phyloP scores from a whole-genome alignment of 2,888 invertebrate species.

The Coecobrya sp. region DNA sequence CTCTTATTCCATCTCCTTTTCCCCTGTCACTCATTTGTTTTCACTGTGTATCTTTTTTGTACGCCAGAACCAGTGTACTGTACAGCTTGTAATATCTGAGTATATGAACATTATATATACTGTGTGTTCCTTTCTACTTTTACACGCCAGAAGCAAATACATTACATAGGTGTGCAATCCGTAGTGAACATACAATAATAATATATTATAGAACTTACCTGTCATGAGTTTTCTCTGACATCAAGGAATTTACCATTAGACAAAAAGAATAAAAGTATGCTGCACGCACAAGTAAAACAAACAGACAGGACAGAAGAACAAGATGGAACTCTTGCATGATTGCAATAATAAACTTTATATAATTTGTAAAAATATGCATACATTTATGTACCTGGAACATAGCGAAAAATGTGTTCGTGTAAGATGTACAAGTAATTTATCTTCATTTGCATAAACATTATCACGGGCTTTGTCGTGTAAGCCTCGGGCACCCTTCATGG shows the following conservation, averaged over 20 bases:
- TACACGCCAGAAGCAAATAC: background rate
- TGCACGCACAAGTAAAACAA: constrained; percentile 5
- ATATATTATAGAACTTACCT: no score
- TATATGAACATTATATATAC: background rate
- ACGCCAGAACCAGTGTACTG: background rate
- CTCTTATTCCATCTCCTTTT: background rate
- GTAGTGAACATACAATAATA: no score
- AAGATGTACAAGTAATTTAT: constrained; percentile 37
- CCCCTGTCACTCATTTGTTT: constrained; percentile 23
- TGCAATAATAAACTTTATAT: constrained; percentile 3
- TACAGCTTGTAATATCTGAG: background rate
- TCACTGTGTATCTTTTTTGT: background rate
- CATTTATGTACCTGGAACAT: background rate
- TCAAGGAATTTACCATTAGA: background rate
- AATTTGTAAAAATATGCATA: constrained; percentile 23
- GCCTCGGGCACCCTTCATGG: background rate
- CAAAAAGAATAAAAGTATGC: background rate
- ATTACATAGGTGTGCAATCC: background rate
- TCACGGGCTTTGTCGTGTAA: constrained; percentile 11
- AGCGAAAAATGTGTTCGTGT: background rate
- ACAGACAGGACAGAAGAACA: background rate
- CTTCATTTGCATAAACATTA: constrained; percentile 42
- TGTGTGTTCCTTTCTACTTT: background rate
- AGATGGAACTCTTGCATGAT: background rate
- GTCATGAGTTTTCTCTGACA: background rate